Conservation (phyloP, 2,113 vertebrate genomes). For the Apeltes quadracus region DNA sequence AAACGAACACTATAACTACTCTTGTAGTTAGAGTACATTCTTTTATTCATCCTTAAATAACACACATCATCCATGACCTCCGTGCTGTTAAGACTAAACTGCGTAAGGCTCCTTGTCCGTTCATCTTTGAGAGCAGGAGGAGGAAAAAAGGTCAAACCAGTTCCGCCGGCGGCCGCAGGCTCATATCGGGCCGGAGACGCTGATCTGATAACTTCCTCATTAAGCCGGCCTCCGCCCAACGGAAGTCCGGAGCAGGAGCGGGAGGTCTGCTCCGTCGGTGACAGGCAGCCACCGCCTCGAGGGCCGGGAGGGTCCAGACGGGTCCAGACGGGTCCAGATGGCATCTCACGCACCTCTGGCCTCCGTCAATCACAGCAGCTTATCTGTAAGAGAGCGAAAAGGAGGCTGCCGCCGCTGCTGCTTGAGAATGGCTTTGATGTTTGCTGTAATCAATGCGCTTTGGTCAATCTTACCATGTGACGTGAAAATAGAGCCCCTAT, state of each 20-base stretch:
- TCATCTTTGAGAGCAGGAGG: conserved; percentile 63
- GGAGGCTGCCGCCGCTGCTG: conserved; percentile 2
- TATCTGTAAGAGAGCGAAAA: conserved; percentile 13
- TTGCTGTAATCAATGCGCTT: not conserved
- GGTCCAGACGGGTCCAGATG: conserved; percentile 65
- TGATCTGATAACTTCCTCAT: conserved; percentile 75
- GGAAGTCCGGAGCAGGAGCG: conserved; percentile 52
- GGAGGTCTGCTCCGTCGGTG: conserved; percentile 56
- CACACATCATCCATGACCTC: conserved; percentile 41
- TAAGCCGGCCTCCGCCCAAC: conserved; percentile 50
- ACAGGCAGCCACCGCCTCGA: conserved; percentile 54
- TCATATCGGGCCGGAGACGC: conserved; percentile 62
- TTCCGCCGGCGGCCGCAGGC: conserved; percentile 45
- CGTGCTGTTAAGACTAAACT: conserved; percentile 42
- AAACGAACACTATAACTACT: not conserved
- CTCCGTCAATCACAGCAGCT: conserved; percentile 44
- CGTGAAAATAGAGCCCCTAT: not conserved
- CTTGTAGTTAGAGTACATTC: no score
- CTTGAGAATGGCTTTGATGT: conserved; percentile 37
- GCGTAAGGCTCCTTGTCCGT: conserved; percentile 46
- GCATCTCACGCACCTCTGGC: conserved; percentile 49
- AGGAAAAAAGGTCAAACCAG: conserved; percentile 59
- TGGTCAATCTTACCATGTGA: conserved; percentile 12
- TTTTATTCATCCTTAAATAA: conserved; percentile 25
- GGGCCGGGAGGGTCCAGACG: no score